Evolutionary conservation across 2,888 invertebrate genomes (phyloP), one percentile per base, ranked within the genome.

Genomic region (Lottia gigantea): DNA sequence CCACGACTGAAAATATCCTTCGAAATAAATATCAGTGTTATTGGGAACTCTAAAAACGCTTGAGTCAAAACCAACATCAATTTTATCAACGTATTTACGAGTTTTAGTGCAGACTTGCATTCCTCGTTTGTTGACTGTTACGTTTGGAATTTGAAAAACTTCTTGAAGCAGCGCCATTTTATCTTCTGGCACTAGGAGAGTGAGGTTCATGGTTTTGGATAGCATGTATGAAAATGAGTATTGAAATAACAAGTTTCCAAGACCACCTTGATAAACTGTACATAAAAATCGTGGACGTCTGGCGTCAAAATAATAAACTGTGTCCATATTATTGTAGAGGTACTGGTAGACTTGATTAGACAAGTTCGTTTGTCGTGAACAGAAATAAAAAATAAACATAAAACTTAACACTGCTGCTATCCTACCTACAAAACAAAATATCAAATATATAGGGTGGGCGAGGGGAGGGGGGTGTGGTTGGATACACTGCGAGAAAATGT

Each of bases 1-100:
- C 71, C 71, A 71, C 4, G 71, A 71, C 16, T 71, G 71, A 12
- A 71, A 63, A 25, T 67, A 71, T 4, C 67, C 71, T 12, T 49
- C 45, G 26, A 71, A 47, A 15, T 46, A 26, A 2, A 62, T n/a
- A 23, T 63, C 63, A 1, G 25, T 3, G 14, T 62, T 61, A 7
- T 45, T 62, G 45, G 68, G n/a, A 14, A 71, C 40, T n/a, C 11
- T 45, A 14, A 62, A 16, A 31, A 62, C 15, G 31, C 40, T 46
- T 31, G 40, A 4, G n/a, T 62, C 62, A 12, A 19, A 67, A 23
- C 62, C 67, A 45, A 55, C 55, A 40, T 67, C 62, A 16, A n/a
- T 26, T 2, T 47, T 25, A 1, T 31, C 15, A 2, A 31, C 47
- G 0, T 47, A 46, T 40, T 25, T 23, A 15, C 47, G 16, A 15